These are phyloP conservation scores for Lasiommata megera DNA, from an alignment of 2,888 invertebrate species.

Conservation along the genomic window DNA sequence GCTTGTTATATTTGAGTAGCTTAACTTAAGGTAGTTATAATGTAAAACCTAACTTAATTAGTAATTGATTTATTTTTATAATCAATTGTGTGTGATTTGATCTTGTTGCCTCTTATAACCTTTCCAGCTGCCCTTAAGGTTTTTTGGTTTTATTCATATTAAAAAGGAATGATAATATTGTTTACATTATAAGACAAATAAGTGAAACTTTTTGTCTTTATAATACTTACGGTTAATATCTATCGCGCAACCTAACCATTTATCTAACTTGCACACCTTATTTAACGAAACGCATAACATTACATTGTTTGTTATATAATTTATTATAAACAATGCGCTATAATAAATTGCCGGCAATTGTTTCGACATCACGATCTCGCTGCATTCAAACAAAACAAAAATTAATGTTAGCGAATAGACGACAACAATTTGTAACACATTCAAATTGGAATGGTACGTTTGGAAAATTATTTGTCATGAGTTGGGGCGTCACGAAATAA, in stretches of 20 bases:
- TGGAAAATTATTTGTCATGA: slow-evolving; percentile 42
- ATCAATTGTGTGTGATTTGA: too few species aligned
- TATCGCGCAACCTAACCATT: too few species aligned
- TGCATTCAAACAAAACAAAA: slow-evolving; percentile 34
- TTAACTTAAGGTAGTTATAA: too few species aligned
- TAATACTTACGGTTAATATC: background rate
- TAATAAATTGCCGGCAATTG: slow-evolving; percentile 34
- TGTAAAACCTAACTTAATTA: too few species aligned
- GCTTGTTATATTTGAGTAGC: too few species aligned
- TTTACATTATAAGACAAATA: too few species aligned
- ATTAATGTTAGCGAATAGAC: slow-evolving; percentile 36
- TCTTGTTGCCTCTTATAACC: too few species aligned
- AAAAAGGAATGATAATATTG: too few species aligned
- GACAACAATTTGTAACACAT: slow-evolving; percentile 37
- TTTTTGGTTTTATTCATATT: too few species aligned
- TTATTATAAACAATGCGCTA: slow-evolving; percentile 34
- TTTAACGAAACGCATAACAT: slow-evolving; percentile 21
- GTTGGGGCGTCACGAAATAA: slow-evolving; percentile 44
- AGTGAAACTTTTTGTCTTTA: background rate
- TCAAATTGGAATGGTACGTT: slow-evolving; percentile 37
- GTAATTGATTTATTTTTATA: too few species aligned
- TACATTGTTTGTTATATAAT: slow-evolving; percentile 29
- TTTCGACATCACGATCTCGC: slow-evolving; percentile 27
- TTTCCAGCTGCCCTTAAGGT: too few species aligned
- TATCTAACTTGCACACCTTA: slow-evolving; percentile 21